Evolutionary conservation across 2,113 vertebrate genomes (phyloP), one percentile per base, ranked within the genome.

Genomic region (Acrocephalus kingi): DNA sequence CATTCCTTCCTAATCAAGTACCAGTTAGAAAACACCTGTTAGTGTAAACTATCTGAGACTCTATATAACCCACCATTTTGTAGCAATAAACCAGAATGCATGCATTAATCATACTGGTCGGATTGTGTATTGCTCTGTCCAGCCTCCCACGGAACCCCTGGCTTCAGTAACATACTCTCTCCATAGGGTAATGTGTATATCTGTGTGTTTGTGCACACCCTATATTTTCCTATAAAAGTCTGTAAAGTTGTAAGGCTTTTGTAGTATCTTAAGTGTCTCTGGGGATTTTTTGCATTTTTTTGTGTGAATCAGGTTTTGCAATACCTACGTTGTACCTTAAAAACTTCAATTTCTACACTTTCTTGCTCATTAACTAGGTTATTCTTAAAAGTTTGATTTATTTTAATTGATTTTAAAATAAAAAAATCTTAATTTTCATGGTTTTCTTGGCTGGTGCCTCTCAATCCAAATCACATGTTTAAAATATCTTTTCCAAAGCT

Each of bases 251-350:
- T 56, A 41, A 71, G 37, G 18, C 28, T 90, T 78, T 82, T 69
- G 37, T 21, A 52, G 8, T 64, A 55, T 35, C 23, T 13, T 45
- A 41, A 11, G 39, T 68, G 14, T 43, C 52, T 66, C 3, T 56
- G 21, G 30, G 46, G 37, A 58, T 79, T 52, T 84, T 88, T 78
- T 76, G 18, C 49, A 23, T 76, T 85, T 35, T 56, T 66, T 86
- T 72, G 3, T 59, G 68, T 30, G 1, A 6, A 46, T 63, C 13
- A 28, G 5, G 3, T 76, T 85, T 79, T 81, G 11, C n/a, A 55
- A 64, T 17, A 80, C 5, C 5, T 9, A 30, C 0, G 0, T 62
- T 6, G 4, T 69, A 31, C 6, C 15, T 71, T 84, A 71, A 56
- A 71, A 71, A 17, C 28, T 59, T 54, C 4, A 11, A 17, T 49